Percentiles rank a stretch among this genome's conserved stretches.
Evolutionary conservation across 64 coral and sea anemone genomes (phyloP).

Genomic region (Montipora efflorescens): DNA sequence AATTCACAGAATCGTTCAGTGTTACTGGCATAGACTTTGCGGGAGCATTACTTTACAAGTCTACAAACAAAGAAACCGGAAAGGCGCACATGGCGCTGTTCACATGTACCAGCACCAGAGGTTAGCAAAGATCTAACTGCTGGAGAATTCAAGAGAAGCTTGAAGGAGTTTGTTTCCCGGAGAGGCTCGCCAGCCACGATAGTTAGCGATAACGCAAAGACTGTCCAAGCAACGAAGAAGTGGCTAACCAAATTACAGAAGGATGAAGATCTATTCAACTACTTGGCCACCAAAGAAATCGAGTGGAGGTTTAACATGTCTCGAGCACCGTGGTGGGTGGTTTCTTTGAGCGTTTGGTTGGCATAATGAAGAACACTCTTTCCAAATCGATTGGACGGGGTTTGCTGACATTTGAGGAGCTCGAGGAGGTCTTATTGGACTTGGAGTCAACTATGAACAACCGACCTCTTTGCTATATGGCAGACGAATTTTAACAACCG

Average conservation of each 20-base stretch:
- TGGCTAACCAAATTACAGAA: not conserved
- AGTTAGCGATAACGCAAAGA: conserved; percentile 34
- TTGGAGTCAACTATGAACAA: conserved; percentile 51
- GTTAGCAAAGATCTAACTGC: not conserved
- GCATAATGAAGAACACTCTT: conserved; percentile 37
- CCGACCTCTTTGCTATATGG: conserved; percentile 55
- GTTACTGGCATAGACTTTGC: no score
- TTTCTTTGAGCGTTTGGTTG: conserved; percentile 52
- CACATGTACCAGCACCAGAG: not conserved
- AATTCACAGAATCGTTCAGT: no score
- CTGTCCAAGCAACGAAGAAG: not conserved
- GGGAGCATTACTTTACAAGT: no score
- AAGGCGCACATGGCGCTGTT: no score
- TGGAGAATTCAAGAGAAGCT: not conserved
- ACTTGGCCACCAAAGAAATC: not conserved
- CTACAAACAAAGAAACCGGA: no score
- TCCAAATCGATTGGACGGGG: conserved; percentile 47
- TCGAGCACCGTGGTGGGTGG: conserved; percentile 60
- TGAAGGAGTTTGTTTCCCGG: not conserved
- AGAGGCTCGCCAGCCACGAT: not conserved
- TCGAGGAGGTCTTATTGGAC: conserved; percentile 59
- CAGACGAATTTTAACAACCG: conserved; percentile 39
- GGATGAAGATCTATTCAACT: conserved; percentile 40
- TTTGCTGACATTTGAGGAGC: conserved; percentile 36
- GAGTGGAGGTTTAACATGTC: conserved; percentile 52